Percentiles rank a stretch among this genome's conserved stretches.
These are phyloP conservation scores for Drosophila sucinea DNA, from an alignment of 1,140 invertebrate species.

Conservation along the genomic window DNA sequence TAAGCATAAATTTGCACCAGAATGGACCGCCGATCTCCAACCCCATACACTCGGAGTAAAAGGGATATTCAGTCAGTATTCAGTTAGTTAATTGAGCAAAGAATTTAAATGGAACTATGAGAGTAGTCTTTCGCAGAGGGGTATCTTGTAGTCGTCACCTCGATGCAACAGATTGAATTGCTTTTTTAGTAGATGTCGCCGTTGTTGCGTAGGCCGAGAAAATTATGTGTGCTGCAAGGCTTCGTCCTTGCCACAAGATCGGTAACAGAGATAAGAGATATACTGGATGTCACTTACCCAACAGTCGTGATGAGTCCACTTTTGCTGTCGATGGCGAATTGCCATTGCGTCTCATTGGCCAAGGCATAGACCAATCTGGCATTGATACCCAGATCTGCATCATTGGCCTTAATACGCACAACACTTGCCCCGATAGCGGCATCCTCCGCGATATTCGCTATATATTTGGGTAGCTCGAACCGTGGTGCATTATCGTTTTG, in stretches of 20 bases:
- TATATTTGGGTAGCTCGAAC: constrained; percentile 90
- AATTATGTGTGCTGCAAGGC: constrained; percentile 41
- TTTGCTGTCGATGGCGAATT: constrained; percentile 96
- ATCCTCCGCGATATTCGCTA: constrained; percentile 90
- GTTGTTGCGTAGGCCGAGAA: constrained; percentile 48
- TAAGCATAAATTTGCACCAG: constrained; percentile 82
- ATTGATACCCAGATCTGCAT: constrained; percentile 95
- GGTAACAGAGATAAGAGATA: constrained; percentile 40
- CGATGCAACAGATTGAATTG: background rate
- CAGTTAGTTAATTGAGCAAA: constrained; percentile 5
- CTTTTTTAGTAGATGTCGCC: constrained; percentile 12
- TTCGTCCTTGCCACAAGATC: constrained; percentile 50
- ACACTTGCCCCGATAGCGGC: constrained; percentile 90
- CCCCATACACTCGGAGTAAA: background rate
- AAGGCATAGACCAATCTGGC: constrained; percentile 95
- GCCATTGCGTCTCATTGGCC: constrained; percentile 93
- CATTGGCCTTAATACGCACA: constrained; percentile 92
- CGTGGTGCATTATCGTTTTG: constrained; percentile 96
- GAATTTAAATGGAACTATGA: background rate
- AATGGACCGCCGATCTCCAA: constrained; percentile 54
- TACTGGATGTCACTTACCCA: constrained; percentile 86
- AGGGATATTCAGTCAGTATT: background rate
- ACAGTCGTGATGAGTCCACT: constrained; percentile 95
- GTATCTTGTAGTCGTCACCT: background rate
- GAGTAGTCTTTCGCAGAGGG: background rate